Conservation (phyloP, 2,797 vertebrate species). For the Spheniscus humboldti region DNA sequence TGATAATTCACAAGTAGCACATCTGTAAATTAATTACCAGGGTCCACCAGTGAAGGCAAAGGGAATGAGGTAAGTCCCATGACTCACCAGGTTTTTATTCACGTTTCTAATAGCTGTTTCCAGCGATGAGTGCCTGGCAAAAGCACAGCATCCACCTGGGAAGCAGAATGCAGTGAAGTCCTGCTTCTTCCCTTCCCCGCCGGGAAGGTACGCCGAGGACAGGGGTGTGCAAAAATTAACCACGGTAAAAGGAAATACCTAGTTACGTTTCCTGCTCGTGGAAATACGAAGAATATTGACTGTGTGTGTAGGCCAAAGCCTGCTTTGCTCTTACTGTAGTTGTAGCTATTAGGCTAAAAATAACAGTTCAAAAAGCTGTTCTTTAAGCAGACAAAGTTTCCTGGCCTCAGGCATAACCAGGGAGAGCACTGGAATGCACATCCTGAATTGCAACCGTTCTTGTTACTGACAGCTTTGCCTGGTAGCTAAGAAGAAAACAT, state of each 20-base stretch:
- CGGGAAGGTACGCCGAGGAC: neutral
- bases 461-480: neutral
- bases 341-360: slow-evolving; percentile 18
- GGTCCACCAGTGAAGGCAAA: slow-evolving; percentile 9
- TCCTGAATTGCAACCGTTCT: neutral
- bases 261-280: neutral
- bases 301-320: neutral
- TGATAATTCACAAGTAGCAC: slow-evolving; percentile 48
- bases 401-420: neutral
- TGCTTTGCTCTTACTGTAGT: neutral
- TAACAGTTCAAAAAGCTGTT: neutral
- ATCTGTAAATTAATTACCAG: slow-evolving; percentile 48
- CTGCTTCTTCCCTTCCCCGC: neutral
- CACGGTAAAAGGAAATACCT: neutral
- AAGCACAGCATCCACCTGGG: neutral
- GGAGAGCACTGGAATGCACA: neutral
- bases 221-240: neutral
- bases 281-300: neutral
- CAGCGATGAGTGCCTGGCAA: neutral
- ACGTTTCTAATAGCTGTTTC: neutral
- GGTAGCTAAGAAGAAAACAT: neutral
- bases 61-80: slow-evolving; percentile 19
- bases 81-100: slow-evolving; percentile 33
- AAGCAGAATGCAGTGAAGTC: neutral
- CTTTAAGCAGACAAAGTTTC: neutral